These are phyloP conservation scores for Aythya baeri DNA, from an alignment of 2,113 vertebrate genomes.

Conservation along the genomic window DNA sequence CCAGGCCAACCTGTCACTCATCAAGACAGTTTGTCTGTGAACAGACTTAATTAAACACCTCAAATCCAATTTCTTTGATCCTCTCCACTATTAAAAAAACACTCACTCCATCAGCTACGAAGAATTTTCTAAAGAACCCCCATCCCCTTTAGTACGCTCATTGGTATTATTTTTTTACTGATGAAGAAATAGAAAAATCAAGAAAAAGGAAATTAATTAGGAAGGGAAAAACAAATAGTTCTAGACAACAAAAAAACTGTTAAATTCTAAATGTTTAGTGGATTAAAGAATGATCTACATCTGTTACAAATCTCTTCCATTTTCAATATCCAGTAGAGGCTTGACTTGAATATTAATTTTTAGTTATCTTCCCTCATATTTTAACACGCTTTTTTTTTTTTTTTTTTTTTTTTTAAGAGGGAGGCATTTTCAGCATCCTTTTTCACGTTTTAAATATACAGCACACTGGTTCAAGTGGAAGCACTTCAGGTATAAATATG, in stretches of 20 bases:
- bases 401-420: neutral
- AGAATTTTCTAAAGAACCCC: slow-evolving; percentile 24
- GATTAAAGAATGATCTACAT: neutral
- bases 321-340: neutral
- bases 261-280: neutral
- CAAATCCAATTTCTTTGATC: slow-evolving; percentile 75
- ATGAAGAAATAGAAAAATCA: slow-evolving; percentile 13
- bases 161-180: neutral
- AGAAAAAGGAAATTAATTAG: slow-evolving; percentile 21
- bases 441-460: neutral
- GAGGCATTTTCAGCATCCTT: neutral
- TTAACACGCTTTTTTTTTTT: neutral
- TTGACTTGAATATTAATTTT: neutral
- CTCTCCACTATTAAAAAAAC: slow-evolving; percentile 35
- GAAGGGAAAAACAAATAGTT: neutral
- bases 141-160: slow-evolving; percentile 6
- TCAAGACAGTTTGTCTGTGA: slow-evolving; percentile 73
- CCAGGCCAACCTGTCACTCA: slow-evolving; percentile 68
- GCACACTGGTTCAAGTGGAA: neutral
- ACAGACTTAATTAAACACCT: slow-evolving; percentile 81
- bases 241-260: neutral
- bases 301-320: neutral
- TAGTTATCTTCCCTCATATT: neutral
- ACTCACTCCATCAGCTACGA: slow-evolving; percentile 23
- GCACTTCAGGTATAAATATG: neutral